These are phyloP conservation scores for Holacanthella duospinosa DNA, from an alignment of 2,888 invertebrate genomes.

Conservation along the genomic window DNA sequence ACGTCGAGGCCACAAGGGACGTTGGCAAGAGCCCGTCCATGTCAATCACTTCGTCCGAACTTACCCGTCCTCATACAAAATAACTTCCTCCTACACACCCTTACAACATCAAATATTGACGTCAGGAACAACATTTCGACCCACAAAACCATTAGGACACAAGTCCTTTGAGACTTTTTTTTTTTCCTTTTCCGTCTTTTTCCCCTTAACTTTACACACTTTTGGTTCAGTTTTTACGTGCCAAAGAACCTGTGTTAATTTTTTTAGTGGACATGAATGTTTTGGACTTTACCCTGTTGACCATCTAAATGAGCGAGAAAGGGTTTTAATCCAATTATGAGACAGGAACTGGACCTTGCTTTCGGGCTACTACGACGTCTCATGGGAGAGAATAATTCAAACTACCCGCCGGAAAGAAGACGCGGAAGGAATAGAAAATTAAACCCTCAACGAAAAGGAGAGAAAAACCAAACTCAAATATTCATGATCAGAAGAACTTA, in stretches of 20 bases:
- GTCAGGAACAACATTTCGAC: not conserved
- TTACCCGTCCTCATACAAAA: not conserved
- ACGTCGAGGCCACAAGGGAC: not conserved
- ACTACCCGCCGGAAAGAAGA: not conserved
- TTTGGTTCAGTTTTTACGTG: not conserved
- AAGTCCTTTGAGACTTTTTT: not conserved
- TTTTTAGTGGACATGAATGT: not conserved
- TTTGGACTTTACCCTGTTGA: not conserved
- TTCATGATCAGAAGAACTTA: not conserved
- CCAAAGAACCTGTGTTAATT: not conserved
- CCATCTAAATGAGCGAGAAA: not conserved
- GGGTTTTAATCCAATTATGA: conserved; percentile 1
- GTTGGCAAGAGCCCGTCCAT: not conserved
- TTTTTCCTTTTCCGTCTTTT: no score
- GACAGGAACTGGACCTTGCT: not conserved
- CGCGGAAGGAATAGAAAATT: not conserved
- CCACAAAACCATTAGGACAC: not conserved
- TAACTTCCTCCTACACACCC: not conserved
- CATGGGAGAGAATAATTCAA: not conserved
- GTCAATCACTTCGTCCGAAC: conserved; percentile 3
- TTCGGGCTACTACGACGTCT: not conserved
- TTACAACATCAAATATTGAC: not conserved
- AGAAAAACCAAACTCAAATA: not conserved
- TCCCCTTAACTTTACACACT: not conserved
- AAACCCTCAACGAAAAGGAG: not conserved